Conservation (phyloP, 2,888 invertebrate genomes). For the Aphidoletes aphidimyza region DNA sequence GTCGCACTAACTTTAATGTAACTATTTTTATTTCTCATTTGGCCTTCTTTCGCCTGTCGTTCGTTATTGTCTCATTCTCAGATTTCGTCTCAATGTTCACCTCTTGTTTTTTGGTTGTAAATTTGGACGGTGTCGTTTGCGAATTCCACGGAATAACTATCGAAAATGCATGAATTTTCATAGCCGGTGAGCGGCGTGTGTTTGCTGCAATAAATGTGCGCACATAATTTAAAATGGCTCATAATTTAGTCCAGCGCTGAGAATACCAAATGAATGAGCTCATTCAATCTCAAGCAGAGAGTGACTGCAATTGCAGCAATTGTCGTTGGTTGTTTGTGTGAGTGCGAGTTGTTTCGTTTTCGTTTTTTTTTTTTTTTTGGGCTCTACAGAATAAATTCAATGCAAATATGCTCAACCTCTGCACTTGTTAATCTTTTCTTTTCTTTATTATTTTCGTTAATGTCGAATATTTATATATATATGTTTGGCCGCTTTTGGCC, state of each 20-base stretch:
- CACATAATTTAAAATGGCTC: too few relatives aligned
- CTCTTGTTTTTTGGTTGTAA: neutral
- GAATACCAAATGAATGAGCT: neutral
- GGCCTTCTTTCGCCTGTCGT: neutral
- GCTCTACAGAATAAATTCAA: neutral
- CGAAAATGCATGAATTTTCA: too few relatives aligned
- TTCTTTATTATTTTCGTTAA: neutral
- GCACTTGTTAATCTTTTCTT: constrained; percentile 40
- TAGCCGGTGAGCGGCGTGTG: too few relatives aligned
- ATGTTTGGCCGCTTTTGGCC: neutral
- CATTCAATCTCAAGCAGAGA: neutral
- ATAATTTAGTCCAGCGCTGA: too few relatives aligned
- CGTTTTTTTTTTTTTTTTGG: neutral
- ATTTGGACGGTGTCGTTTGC: too few relatives aligned
- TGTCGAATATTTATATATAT: neutral
- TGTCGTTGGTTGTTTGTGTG: too few relatives aligned
- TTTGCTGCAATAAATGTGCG: too few relatives aligned
- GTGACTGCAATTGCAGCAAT: neutral
- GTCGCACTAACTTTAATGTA: neutral
- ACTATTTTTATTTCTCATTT: neutral
- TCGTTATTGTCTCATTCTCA: neutral
- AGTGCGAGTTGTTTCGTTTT: too few relatives aligned
- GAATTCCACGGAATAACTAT: neutral
- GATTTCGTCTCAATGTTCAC: neutral
- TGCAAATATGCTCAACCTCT: neutral